Conservation (phyloP, 1,140 invertebrate species). For the Vollenhovia emeryi region DNA sequence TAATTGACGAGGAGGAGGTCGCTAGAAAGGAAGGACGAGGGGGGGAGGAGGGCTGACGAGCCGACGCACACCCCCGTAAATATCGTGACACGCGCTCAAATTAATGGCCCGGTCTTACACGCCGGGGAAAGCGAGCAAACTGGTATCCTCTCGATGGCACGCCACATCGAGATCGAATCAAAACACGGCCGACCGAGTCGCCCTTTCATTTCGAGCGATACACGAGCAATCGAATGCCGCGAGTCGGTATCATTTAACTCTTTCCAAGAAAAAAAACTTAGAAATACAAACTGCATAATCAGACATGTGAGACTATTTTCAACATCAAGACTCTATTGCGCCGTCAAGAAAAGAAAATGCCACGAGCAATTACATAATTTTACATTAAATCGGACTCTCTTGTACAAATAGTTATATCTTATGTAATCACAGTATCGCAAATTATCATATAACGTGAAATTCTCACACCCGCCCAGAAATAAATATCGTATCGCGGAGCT, state of each 20-base stretch:
- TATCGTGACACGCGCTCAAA: conserved; percentile 75
- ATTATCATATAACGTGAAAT: background rate
- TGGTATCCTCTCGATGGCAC: conserved; percentile 60
- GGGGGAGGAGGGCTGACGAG: conserved; percentile 31
- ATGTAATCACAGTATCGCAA: background rate
- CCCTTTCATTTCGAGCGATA: conserved; percentile 53
- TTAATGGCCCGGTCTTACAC: conserved; percentile 68
- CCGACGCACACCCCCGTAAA: conserved; percentile 73
- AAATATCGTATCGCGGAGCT: background rate
- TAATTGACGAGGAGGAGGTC: conserved; percentile 74
- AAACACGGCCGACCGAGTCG: conserved; percentile 41
- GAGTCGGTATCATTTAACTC: conserved; percentile 31
- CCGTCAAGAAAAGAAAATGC: background rate
- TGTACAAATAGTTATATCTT: background rate
- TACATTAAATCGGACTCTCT: background rate
- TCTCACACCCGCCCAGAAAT: background rate
- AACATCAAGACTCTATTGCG: background rate
- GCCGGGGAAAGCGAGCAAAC: conserved; percentile 68
- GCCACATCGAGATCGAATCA: conserved; percentile 44
- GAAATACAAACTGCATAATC: background rate
- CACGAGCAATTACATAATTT: background rate
- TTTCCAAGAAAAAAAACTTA: background rate
- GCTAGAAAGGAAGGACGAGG: conserved; percentile 18
- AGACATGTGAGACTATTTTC: background rate
- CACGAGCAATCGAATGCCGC: conserved; percentile 22